Base-by-base conservation (phyloP, 2,888 invertebrate genomes). In the Caenorhabditis doughertyi region DNA sequence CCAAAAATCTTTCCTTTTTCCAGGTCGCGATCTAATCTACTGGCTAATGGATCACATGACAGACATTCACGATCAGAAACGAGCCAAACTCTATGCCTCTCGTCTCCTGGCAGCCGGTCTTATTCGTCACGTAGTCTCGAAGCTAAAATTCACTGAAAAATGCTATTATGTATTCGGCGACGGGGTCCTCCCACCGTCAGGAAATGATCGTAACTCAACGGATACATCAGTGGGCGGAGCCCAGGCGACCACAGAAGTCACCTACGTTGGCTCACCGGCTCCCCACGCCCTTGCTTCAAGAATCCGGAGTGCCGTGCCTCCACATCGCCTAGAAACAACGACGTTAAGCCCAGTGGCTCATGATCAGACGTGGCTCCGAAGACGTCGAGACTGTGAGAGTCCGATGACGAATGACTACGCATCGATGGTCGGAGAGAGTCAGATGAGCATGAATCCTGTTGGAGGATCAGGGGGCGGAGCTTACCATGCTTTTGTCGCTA, bases 91-190 rank as follows among this genome's bases (percentile, higher is more conserved):
- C 5, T 87, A 89, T 64, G 90, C 90, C 0, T 65, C 88, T 18
- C 77, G 84, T 23, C 83, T 91, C 39, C 81, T 91, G 9, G 85
- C 87, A 3, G 87, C 86, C 16, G 87, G 87, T 16, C 77, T 89
- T 18, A 91, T 91, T 58, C 72, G 85, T 11, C 91, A 91, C 62
- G 89, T 90, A 11, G 91, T 91, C 47, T 89, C 87, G 73, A 91
- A 91, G 73, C 71, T 80, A 65, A 84, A 82, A 11, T 91, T 91
- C 84, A 91, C 89, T 16, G 91, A 91, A 58, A 91, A 91, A 67
- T 90, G 90, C 71, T 89, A 89, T 65, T 89, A 89, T 64, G 87
- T 87, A n/a, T 87, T 89, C 60, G 85, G 85, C 35, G 86, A 86
- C 32, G 71, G 74, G 0, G 70, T 85, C 56, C 16, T 23, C 2